Percentiles rank a stretch among this genome's conserved stretches.
These are phyloP conservation scores for Amiota minor DNA, from an alignment of 2,888 invertebrate genomes.

Conservation along the genomic window DNA sequence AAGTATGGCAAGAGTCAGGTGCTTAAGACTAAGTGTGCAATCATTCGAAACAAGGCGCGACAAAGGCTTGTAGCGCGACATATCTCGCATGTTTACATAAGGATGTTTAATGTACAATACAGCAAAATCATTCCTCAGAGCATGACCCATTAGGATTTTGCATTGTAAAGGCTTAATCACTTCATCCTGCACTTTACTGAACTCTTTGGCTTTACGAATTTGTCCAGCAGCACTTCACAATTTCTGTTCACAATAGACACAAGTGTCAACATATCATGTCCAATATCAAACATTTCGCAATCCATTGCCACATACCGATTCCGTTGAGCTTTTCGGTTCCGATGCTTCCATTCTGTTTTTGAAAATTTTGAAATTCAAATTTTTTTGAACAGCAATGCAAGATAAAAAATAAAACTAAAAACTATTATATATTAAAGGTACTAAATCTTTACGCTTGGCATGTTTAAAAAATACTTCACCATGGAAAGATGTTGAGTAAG, in stretches of 20 bases:
- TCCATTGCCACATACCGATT: conserved; percentile 87
- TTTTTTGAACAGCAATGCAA: no score
- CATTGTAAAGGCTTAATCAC: conserved; percentile 84
- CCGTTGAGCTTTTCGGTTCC: conserved; percentile 60
- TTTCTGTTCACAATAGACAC: conserved; percentile 90
- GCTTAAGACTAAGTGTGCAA: conserved; percentile 86
- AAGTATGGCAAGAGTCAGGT: conserved; percentile 82
- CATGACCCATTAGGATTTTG: conserved; percentile 88
- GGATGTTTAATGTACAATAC: conserved; percentile 89
- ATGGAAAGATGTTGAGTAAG: no score
- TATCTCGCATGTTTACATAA: conserved; percentile 83
- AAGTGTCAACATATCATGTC: conserved; percentile 86
- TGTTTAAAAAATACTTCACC: no score
- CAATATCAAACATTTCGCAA: conserved; percentile 96
- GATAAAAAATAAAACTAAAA: no score
- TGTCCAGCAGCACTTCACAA: conserved; percentile 89
- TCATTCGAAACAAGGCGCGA: conserved; percentile 79
- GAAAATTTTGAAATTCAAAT: no score
- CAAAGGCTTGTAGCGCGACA: conserved; percentile 85
- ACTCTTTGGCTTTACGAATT: conserved; percentile 85
- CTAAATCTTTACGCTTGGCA: no score
- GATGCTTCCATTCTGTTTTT: conserved; percentile 60
- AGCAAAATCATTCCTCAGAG: conserved; percentile 86
- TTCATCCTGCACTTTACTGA: conserved; percentile 82
- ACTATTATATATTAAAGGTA: no score